A percentile compares a stretch with the other conserved stretches of the same genome.
Conservation (phyloP, 2,113 vertebrate genomes). For the Crotalus helleri region DNA sequence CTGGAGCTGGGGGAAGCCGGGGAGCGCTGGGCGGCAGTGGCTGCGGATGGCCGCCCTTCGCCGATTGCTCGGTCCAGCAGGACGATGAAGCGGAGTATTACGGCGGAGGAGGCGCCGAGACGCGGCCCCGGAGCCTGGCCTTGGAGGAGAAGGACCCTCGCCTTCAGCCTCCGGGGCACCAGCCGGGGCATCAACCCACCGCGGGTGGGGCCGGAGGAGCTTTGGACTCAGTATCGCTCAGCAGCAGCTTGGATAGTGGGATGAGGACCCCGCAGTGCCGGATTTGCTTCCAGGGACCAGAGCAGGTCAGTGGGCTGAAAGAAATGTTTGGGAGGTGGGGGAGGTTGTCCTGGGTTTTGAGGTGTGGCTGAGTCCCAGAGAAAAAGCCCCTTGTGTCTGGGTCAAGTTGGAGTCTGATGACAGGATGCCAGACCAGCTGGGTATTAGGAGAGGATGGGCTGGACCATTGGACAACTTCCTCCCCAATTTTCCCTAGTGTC, state of each 20-base stretch:
- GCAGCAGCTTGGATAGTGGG: conserved; percentile 84
- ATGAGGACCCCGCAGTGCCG: conserved; percentile 88
- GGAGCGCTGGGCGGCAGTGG: conserved; percentile 70
- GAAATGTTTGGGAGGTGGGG: not conserved
- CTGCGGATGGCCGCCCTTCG: conserved; percentile 84
- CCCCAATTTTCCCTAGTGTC: not conserved
- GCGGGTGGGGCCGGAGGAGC: conserved; percentile 71
- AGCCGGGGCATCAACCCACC: conserved; percentile 60
- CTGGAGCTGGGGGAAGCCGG: conserved; percentile 58
- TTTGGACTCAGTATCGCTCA: conserved; percentile 86
- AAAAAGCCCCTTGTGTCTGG: too few species aligned
- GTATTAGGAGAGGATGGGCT: not conserved
- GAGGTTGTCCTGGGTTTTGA: not conserved
- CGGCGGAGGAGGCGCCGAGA: conserved; percentile 76
- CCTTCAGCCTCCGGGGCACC: conserved; percentile 66
- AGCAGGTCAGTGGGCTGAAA: conserved; percentile 76
- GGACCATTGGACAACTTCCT: not conserved
- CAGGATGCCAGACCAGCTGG: not conserved
- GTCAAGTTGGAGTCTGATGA: not conserved
- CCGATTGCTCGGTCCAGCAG: conserved; percentile 80
- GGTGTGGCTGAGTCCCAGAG: not conserved
- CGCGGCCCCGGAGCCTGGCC: conserved; percentile 73
- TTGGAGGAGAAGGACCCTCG: conserved; percentile 74
- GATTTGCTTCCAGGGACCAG: conserved; percentile 91
- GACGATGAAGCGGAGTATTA: conserved; percentile 87